phyloP scores from a whole-genome alignment of 2,888 invertebrate species.

The Horisme vitalbata region DNA sequence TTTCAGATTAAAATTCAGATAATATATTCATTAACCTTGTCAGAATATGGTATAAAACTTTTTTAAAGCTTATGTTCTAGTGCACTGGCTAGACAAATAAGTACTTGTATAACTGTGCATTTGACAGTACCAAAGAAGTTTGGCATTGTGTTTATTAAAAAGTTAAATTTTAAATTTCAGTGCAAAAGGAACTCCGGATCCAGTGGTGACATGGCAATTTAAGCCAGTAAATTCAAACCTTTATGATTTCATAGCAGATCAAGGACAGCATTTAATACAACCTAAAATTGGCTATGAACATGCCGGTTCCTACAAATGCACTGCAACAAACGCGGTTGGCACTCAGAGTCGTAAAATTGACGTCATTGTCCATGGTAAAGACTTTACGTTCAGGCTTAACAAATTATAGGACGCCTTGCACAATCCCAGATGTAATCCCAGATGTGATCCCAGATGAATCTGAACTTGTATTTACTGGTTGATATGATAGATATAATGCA shows the following conservation, averaged over 20 bases:
- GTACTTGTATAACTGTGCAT: too few relatives aligned
- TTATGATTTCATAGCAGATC: background rate
- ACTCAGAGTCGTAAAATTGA: constrained; percentile 4
- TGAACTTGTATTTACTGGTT: too few relatives aligned
- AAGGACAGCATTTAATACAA: constrained; percentile 14
- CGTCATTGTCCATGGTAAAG: constrained; percentile 28
- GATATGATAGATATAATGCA: too few relatives aligned
- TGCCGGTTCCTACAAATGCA: constrained; percentile 29
- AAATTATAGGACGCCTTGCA: too few relatives aligned
- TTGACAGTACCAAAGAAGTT: too few relatives aligned
- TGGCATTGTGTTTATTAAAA: background rate
- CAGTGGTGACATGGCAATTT: constrained; percentile 30
- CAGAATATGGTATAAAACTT: too few relatives aligned
- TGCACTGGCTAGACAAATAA: too few relatives aligned
- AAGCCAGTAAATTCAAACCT: constrained; percentile 10
- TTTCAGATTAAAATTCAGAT: too few relatives aligned
- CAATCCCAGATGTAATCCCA: too few relatives aligned
- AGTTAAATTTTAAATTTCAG: constrained; percentile 14
- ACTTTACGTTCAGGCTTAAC: background rate
- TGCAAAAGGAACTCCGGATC: constrained; percentile 25
- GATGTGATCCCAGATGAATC: too few relatives aligned
- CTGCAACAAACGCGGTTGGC: constrained; percentile 21
- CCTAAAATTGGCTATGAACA: constrained; percentile 3
- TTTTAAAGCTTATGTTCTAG: too few relatives aligned
- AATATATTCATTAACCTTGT: too few relatives aligned